Percentiles rank a stretch among this genome's conserved stretches.
These are phyloP conservation scores for Otolemur crassicaudatus DNA, from an alignment of 2,797 vertebrate species.

Conservation along the genomic window DNA sequence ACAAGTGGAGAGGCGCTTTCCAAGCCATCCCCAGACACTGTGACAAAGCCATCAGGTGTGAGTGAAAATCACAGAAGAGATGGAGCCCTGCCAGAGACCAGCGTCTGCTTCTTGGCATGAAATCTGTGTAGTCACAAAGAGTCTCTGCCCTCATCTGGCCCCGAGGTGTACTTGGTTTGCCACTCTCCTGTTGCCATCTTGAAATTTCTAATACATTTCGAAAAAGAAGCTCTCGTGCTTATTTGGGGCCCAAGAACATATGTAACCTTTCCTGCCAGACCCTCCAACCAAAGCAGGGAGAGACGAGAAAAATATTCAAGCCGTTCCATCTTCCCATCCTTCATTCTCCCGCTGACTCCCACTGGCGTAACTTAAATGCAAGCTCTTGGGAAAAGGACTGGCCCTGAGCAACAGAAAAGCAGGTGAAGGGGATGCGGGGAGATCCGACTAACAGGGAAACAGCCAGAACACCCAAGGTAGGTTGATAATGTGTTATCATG, in stretches of 20 bases:
- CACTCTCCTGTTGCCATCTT: not conserved
- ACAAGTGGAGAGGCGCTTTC: not conserved
- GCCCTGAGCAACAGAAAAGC: not conserved
- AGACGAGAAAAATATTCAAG: not conserved
- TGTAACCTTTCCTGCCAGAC: not conserved
- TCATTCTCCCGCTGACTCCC: not conserved
- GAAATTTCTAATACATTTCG: not conserved
- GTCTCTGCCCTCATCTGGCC: not conserved
- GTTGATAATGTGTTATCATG: rapidly evolving
- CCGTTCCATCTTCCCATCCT: not conserved
- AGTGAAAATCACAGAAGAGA: not conserved
- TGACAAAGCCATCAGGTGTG: not conserved
- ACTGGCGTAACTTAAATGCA: not conserved
- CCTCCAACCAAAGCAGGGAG: not conserved
- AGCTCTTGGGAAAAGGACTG: not conserved
- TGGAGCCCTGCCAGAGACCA: not conserved
- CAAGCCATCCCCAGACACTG: rapidly evolving
- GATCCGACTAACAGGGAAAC: not conserved
- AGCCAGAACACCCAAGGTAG: rapidly evolving
- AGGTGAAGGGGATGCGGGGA: rapidly evolving
- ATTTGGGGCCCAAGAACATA: not conserved
- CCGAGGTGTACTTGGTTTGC: not conserved
- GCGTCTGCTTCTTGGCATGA: not conserved
- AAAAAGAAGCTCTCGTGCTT: not conserved
- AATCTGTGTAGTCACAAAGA: not conserved